Base-by-base conservation (phyloP, 2,888 invertebrate species). In the Cataglyphis rosenhaueri region DNA sequence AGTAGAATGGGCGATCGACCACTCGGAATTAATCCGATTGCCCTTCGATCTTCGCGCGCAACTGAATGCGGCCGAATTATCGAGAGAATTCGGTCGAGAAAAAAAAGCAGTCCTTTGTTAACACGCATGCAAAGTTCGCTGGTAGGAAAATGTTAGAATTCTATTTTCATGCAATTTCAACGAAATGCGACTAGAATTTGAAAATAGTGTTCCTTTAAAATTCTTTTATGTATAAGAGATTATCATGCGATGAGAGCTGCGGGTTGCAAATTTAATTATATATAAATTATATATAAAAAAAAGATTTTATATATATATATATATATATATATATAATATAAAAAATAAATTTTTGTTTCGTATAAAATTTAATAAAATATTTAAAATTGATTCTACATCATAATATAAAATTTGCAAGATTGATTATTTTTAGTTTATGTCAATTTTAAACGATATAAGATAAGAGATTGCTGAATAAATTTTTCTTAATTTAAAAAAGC, bases 11-110 rank as follows among this genome's bases (percentile, higher is more conserved):
- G 41, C 78, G 41, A 21, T 59, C 78, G 59, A 44, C 78, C 75
- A 61, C n/a, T 74, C 78, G 78, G 81, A 87, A 87, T 87, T 87
- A 85, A 87, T 87, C 65, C 76, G 81, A 87, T 87, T 81, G 85
- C 61, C 66, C 44, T 75, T 52, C 66, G 87, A 87, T 87, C 82
- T 76, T 64, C 84, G 71, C 71, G 84, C 84, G 62, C 82, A 76
- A 25, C 73, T 66, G 71, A 57, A 55, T 55, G 62, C 78, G 68
- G 18, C 32, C 41, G 32, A 78, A 78, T 78, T 71, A 32, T 44
- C 70, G 44, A 12, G 70, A 10, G 57, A 41, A 25, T 44, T 79
- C 3, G 70, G 9, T 8, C 6, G 18, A n/a, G 12, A 38, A 21
- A 38, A 25, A 8, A 21, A 15, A 25, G 18, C 6, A 65, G 15